Base-by-base conservation (phyloP, 2,113 vertebrate species). In the Thunnus thynnus region DNA sequence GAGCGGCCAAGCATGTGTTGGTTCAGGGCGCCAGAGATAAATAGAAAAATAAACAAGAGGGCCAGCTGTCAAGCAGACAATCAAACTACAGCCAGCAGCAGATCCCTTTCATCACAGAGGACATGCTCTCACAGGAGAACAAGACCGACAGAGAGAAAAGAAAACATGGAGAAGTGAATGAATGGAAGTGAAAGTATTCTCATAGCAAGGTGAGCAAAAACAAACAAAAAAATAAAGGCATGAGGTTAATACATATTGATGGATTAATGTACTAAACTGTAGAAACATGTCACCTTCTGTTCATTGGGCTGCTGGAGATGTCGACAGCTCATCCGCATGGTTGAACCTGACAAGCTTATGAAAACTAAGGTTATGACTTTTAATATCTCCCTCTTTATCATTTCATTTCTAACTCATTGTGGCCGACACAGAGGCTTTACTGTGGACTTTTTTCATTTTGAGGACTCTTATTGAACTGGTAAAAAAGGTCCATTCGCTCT, bases 31-130 rank as follows among this genome's bases (percentile, higher is more conserved):
- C 64, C 30, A 18, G 60, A 32, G 80, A 92, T 88, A 87, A 91
- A 91, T 63, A 87, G 55, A 80, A 89, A 89, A 94, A 94, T 83
- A 93, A 92, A 91, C 88, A 88, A 83, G 62, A 8, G 8, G 80
- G 50, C 79, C 93, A 92, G 90, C 91, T 92, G 89, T 91, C 81
- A 86, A 68, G 55, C 88, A 90, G 82, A 90, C 82, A 83, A 88
- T 91, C 65, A 84, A 73, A 88, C 80, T 78, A 17, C 66, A 84
- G 89, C 84, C 74, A 76, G 83, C 79, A 77, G 78, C 47, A 64
- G 64, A 88, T 78, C 68, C n/a, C 85, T 87, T 90, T 86, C 83
- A 91, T 88, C 83, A 62, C 71, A 13, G 32, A 76, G 72, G 57
- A 80, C 83, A 76, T 1, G 18, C 25, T 82, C 76, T 76, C 76